Conservation (phyloP, 2,113 vertebrate genomes). For the Stigmatopora nigra region DNA sequence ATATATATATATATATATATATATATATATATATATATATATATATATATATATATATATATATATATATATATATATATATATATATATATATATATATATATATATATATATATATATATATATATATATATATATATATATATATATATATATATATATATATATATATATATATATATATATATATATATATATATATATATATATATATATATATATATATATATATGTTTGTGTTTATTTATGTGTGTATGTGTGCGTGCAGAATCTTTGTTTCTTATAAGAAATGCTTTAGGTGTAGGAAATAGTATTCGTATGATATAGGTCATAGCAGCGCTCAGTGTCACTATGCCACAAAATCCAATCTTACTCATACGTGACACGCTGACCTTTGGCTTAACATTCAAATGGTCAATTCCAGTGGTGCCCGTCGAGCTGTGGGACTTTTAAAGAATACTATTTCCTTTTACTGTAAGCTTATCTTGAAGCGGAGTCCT, state of each 20-base stretch:
- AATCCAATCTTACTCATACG: constrained; percentile 58
- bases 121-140: too few species aligned
- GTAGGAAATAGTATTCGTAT: constrained; percentile 28
- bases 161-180: background rate
- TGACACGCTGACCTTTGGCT: constrained; percentile 50
- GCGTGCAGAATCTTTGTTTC: constrained; percentile 6
- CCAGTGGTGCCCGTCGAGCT: constrained; percentile 22
- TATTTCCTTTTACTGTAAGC: constrained; percentile 32
- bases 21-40: too few species aligned
- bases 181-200: too few species aligned
- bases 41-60: too few species aligned
- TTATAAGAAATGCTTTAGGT: constrained; percentile 12
- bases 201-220: too few species aligned
- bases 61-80: background rate
- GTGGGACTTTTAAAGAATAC: constrained; percentile 21
- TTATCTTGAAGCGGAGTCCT: constrained; percentile 40
- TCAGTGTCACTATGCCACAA: constrained; percentile 39
- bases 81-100: too few species aligned
- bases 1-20: too few species aligned
- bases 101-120: too few species aligned
- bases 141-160: background rate
- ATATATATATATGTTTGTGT: too few species aligned
- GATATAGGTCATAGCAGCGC: constrained; percentile 30
- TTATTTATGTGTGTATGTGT: too few species aligned
- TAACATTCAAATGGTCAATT: constrained; percentile 54